These are phyloP conservation scores for Ormyrus pomaceus DNA, from an alignment of 2,888 invertebrate genomes.

Conservation along the genomic window DNA sequence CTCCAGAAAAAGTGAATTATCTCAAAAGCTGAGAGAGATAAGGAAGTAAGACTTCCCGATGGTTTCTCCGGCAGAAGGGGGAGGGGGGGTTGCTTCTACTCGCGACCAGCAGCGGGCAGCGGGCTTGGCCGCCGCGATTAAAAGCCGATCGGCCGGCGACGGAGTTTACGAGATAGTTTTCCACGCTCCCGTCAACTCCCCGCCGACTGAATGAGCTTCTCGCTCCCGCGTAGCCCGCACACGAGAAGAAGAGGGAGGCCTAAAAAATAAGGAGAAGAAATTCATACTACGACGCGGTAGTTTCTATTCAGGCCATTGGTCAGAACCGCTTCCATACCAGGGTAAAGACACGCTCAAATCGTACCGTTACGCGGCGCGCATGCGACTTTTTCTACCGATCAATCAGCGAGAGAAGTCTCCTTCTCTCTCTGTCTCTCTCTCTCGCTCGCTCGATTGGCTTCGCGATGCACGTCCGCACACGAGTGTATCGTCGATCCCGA, in stretches of 20 bases:
- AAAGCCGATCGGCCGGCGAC: constrained; percentile 3
- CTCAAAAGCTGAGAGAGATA: no score
- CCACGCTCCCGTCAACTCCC: constrained; percentile 23
- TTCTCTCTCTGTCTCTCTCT: not conserved
- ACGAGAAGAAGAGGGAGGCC: not conserved
- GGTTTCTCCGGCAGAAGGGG: no score
- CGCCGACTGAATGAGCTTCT: constrained; percentile 8
- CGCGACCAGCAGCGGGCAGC: not conserved
- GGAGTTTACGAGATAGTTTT: constrained; percentile 36
- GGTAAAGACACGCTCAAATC: constrained; percentile 69
- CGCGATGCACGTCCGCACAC: constrained; percentile 18
- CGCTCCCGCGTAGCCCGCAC: not conserved
- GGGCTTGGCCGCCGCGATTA: constrained; percentile 2
- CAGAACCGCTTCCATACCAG: constrained; percentile 70
- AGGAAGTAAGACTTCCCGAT: no score
- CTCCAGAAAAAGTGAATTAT: no score
- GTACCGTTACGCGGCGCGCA: constrained; percentile 69
- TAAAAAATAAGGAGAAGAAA: constrained; percentile 47
- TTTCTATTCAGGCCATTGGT: constrained; percentile 69
- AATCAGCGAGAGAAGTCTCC: constrained; percentile 58
- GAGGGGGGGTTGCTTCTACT: no score
- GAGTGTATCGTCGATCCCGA: constrained; percentile 11
- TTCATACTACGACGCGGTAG: constrained; percentile 59
- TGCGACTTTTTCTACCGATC: constrained; percentile 62
- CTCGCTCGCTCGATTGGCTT: constrained; percentile 46